These are phyloP conservation scores for Epinephelus moara DNA, from an alignment of 2,113 vertebrate species.

Conservation along the genomic window DNA sequence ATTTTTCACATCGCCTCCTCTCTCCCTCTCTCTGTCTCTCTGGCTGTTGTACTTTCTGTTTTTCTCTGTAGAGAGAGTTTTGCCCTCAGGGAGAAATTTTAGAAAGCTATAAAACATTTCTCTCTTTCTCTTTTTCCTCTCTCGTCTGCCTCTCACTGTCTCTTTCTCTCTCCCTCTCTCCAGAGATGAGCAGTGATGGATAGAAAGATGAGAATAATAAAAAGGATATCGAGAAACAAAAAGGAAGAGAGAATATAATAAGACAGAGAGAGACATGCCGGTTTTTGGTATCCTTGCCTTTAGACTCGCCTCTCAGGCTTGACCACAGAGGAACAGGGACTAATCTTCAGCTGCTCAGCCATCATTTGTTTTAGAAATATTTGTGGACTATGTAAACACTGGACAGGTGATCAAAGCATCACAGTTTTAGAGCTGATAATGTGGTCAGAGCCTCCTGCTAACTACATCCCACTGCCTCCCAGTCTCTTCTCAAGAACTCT, in stretches of 20 bases:
- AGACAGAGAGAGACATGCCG: neutral
- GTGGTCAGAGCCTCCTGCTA: no score
- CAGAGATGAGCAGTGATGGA: slow-evolving; percentile 38
- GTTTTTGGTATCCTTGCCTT: neutral
- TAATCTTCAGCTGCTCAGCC: neutral
- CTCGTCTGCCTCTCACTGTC: neutral
- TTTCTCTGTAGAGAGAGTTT: slow-evolving; percentile 41
- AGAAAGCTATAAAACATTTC: slow-evolving; percentile 52
- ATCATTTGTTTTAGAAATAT: neutral
- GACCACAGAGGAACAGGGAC: neutral
- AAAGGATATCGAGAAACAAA: neutral
- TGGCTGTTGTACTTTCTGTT: neutral
- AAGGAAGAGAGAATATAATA: neutral
- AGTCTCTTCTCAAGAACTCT: neutral
- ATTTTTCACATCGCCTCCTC: slow-evolving; percentile 1
- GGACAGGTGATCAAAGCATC: neutral
- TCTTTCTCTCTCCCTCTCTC: slow-evolving; percentile 1
- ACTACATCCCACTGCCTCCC: neutral
- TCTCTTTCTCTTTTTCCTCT: slow-evolving; percentile 1
- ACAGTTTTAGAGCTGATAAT: neutral
- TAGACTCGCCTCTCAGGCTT: neutral
- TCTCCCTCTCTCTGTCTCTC: neutral
- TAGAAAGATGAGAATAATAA: slow-evolving; percentile 23
- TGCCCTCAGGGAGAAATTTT: slow-evolving; percentile 56
- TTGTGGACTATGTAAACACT: neutral